Base-by-base conservation (phyloP, 2,797 vertebrate species). In the Hippocampus kuda region DNA sequence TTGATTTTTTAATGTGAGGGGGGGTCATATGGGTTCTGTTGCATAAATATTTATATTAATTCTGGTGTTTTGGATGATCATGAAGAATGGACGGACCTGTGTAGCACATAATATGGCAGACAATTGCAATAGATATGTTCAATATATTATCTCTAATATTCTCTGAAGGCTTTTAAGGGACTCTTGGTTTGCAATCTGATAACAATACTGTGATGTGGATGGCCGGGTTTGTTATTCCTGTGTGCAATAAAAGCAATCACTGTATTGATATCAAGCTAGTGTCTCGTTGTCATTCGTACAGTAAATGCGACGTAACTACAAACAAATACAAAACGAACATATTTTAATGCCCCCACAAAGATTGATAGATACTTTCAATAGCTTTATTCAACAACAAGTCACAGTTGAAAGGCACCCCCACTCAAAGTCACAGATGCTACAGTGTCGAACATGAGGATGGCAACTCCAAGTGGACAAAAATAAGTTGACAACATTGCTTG, bases 171-270 rank as follows among this genome's bases (percentile, higher is more conserved):
- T 67, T 67, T 24, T 9, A 42, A 24, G 66, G 66, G 51, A 67
- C 27, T 56, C 34, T 67, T 68, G 20, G 3, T 68, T 48, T 60
- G 56, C 48, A 46, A 22, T 60, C 5, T 54, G 49, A 67, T 34
- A 53, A 13, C 49, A 67, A 67, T 67, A 67, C 38, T 27, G 67
- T 57, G 38, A 48, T 72, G 20, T 68, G 66, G 54, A 63, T 67
- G 88, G 89, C 86, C 85, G 85, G 89, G 86, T 80, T 79, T 54
- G 83, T 84, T 79, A 82, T 76, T 81, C 83, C 67, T 87, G 61
- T 83, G 89, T 90, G 88, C 88, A 89, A 90, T 89, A 86, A 83
- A 83, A 20, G 38, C 11, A 66, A 75, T 73, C 22, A 56, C 48
- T 68, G 62, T 56, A 65, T 70, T 22, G 48, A 51, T 41, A 66